Conservation (phyloP, 2,113 vertebrate genomes). For the Chaetops frenatus region DNA sequence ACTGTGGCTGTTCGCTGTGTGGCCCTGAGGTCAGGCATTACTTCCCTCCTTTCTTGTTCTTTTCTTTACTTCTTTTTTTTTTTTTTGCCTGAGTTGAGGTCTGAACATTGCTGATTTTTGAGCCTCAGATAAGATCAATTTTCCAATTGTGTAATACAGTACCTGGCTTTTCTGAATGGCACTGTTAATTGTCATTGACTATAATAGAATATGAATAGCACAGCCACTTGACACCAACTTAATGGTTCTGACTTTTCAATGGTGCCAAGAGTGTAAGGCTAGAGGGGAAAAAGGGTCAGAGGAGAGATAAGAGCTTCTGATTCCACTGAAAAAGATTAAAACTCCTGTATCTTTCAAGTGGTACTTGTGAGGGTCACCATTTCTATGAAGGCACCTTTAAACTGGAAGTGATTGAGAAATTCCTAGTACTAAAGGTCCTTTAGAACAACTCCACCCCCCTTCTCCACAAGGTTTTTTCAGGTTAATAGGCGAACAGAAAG, state of each 20-base stretch:
- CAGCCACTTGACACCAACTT: slow-evolving; percentile 77
- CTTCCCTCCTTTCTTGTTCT: accelerated
- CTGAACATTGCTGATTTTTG: slow-evolving; percentile 9
- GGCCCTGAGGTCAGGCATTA: not conserved
- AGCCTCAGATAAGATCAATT: slow-evolving; percentile 67
- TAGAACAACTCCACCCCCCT: not conserved
- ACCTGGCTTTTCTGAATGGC: slow-evolving; percentile 83
- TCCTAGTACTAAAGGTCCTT: not conserved
- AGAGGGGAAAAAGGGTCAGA: slow-evolving; percentile 51
- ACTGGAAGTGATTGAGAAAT: slow-evolving; percentile 30
- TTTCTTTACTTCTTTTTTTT: not conserved
- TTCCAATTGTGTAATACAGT: slow-evolving; percentile 67
- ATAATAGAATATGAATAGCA: slow-evolving; percentile 83
- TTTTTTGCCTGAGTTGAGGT: not conserved
- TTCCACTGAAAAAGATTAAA: slow-evolving; percentile 52
- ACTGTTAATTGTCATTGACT: slow-evolving; percentile 85
- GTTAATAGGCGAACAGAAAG: not conserved
- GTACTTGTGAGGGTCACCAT: slow-evolving; percentile 28
- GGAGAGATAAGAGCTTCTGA: slow-evolving; percentile 57
- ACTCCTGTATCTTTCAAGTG: slow-evolving; percentile 43
- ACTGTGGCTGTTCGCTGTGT: not conserved
- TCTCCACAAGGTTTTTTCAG: not conserved
- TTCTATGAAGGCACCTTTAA: slow-evolving; percentile 58
- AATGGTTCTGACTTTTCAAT: slow-evolving; percentile 80
- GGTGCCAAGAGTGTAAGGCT: slow-evolving; percentile 50